Evolutionary conservation across 2,113 vertebrate species (phyloP).

Genomic region (Reinhardtius hippoglossoides): DNA sequence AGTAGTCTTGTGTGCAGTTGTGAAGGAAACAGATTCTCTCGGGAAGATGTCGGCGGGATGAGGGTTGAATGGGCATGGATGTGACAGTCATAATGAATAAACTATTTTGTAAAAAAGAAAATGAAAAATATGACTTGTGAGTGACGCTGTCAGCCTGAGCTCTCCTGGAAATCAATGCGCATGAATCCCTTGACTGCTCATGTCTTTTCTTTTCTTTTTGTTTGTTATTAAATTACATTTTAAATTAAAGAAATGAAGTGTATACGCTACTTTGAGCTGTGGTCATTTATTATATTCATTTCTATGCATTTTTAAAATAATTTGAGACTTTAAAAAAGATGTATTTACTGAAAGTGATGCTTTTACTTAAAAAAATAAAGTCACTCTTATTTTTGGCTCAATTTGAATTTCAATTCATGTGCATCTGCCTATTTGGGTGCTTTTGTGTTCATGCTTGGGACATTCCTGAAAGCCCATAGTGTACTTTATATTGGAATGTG

Average conservation of each 20-base stretch:
- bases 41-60: conserved; percentile 27
- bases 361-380: too few relatives aligned
- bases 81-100: conserved; percentile 11
- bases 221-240: conserved; percentile 76
- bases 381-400: not conserved
- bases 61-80: conserved; percentile 44
- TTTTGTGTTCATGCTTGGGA: too few relatives aligned
- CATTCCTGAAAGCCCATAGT: not conserved
- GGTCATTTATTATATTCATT: conserved; percentile 49
- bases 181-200: conserved; percentile 69
- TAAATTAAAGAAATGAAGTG: conserved; percentile 68
- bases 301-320: not conserved
- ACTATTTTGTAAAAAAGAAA: conserved; percentile 71
- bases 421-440: too few relatives aligned
- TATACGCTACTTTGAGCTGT: conserved; percentile 45
- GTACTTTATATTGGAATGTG: not conserved
- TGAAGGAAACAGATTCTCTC: conserved; percentile 25
- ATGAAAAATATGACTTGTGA: conserved; percentile 48
- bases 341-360: too few relatives aligned
- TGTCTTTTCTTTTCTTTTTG: conserved; percentile 61
- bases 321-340: not conserved
- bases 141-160: conserved; percentile 73
- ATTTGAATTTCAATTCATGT: not conserved
- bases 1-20: conserved; percentile 18
- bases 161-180: conserved; percentile 42